Evolutionary conservation across 1,140 invertebrate species (phyloP).

Genomic region (Polypedilum pembai): DNA sequence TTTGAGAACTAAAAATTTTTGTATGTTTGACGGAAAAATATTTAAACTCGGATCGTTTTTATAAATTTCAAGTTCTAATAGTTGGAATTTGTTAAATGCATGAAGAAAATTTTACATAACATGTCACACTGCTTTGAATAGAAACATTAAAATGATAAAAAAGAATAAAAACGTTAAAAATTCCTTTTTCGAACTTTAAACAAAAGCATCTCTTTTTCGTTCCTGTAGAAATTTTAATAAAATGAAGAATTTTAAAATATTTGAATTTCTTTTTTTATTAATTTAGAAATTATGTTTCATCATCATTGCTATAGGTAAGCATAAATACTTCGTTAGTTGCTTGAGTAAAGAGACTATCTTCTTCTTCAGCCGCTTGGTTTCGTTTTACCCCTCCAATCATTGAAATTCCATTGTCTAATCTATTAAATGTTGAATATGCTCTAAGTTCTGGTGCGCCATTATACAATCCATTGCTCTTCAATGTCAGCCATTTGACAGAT

Average conservation of each 20-base stretch:
- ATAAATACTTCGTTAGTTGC: slow-evolving; percentile 17
- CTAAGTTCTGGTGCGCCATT: neutral
- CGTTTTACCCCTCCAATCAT: neutral
- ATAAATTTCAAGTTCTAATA: too few species aligned
- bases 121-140: neutral
- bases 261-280: neutral
- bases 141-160: neutral
- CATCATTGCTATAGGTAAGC: neutral
- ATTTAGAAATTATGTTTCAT: neutral
- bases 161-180: neutral
- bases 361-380: neutral
- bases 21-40: too few species aligned
- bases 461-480: neutral
- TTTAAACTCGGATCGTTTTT: too few species aligned
- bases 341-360: slow-evolving; percentile 14
- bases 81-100: too few species aligned
- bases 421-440: neutral
- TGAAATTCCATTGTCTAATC: neutral
- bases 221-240: too few species aligned
- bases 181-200: slow-evolving; percentile 18
- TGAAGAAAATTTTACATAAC: too few species aligned
- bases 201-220: neutral
- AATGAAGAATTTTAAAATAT: too few species aligned
- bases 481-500: neutral
- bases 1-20: too few species aligned